These are phyloP conservation scores for Rhagologus leucostigma DNA, from an alignment of 2,113 vertebrate species.

Conservation along the genomic window DNA sequence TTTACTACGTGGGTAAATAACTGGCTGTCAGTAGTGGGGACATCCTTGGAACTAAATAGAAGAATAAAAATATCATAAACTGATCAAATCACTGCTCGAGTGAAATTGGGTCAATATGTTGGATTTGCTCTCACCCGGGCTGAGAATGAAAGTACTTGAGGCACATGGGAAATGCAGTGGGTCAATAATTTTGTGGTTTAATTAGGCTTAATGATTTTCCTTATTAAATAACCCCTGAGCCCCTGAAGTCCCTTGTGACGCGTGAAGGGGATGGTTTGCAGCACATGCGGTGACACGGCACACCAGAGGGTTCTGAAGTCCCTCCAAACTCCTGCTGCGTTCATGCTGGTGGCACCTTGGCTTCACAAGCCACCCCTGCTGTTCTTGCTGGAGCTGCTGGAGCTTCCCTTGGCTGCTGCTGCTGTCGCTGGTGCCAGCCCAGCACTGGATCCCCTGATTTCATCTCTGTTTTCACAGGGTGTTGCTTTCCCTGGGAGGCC, in stretches of 20 bases:
- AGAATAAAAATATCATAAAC: not conserved
- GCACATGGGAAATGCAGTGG: not conserved
- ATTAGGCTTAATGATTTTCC: constrained; percentile 1
- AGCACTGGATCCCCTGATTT: accelerated
- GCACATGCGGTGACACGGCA: accelerated
- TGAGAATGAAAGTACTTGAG: not conserved
- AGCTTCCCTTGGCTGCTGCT: not conserved
- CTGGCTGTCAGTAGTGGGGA: not conserved
- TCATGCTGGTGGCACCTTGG: accelerated
- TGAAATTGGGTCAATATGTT: not conserved
- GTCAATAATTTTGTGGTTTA: not conserved
- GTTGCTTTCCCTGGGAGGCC: too few species aligned
- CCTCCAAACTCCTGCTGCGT: accelerated
- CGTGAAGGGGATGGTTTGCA: accelerated
- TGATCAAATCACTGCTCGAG: accelerated
- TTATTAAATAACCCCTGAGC: not conserved
- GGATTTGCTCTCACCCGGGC: not conserved
- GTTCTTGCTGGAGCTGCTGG: accelerated
- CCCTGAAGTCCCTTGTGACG: not conserved
- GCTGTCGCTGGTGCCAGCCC: not conserved
- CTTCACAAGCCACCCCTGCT: accelerated
- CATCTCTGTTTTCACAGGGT: not conserved
- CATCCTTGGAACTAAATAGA: not conserved
- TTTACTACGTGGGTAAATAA: not conserved
- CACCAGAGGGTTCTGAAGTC: not conserved